These are phyloP conservation scores for Acronicta alni DNA, from an alignment of 2,888 invertebrate species.

Conservation along the genomic window DNA sequence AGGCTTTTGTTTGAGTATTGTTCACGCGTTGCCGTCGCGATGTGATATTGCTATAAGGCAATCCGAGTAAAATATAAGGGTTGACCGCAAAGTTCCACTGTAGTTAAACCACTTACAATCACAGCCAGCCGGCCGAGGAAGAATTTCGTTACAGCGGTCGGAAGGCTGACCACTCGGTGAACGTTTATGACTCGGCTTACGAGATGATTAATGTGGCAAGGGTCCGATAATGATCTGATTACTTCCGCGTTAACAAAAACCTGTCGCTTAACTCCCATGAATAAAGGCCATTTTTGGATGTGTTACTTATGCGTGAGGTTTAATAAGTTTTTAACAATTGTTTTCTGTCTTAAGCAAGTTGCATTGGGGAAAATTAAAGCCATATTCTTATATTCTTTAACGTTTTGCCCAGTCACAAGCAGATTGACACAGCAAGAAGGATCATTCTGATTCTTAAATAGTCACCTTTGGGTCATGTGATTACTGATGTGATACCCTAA, in stretches of 20 bases:
- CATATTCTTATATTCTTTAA: too few species aligned
- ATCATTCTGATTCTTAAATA: too few species aligned
- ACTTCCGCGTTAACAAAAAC: constrained; percentile 39
- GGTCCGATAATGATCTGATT: constrained; percentile 57
- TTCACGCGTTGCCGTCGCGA: constrained; percentile 12
- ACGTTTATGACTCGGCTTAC: constrained; percentile 50
- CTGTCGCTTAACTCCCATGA: background rate
- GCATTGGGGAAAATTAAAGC: too few species aligned
- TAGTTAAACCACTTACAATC: constrained; percentile 66
- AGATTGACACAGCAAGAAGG: too few species aligned
- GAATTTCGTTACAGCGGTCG: constrained; percentile 59
- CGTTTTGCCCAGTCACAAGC: too few species aligned
- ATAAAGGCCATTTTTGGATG: too few species aligned
- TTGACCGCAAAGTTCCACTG: constrained; percentile 69
- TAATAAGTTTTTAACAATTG: too few species aligned
- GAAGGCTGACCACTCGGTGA: constrained; percentile 38
- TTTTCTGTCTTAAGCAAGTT: too few species aligned
- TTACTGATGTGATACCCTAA: too few species aligned
- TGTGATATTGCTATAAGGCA: constrained; percentile 47
- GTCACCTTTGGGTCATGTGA: too few species aligned
- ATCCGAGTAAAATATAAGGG: constrained; percentile 63
- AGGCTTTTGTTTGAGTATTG: constrained; percentile 13
- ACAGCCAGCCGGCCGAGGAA: constrained; percentile 62
- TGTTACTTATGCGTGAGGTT: background rate
- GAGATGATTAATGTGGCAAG: constrained; percentile 53